These are phyloP conservation scores for Hedya salicella DNA, from an alignment of 2,888 invertebrate genomes.

Conservation along the genomic window DNA sequence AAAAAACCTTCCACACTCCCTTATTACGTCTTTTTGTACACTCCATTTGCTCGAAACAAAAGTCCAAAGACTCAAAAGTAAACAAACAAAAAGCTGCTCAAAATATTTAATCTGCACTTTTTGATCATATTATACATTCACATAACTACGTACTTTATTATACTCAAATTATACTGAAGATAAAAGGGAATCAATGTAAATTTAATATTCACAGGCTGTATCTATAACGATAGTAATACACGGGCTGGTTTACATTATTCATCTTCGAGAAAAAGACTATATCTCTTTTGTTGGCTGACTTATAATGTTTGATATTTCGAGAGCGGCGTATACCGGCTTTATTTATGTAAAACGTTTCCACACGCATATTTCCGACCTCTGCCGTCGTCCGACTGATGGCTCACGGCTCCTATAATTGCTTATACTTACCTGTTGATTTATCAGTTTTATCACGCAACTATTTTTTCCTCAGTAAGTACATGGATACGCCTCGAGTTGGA, in stretches of 20 bases:
- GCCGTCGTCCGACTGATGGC: slow-evolving; percentile 3
- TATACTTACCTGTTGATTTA: slow-evolving; percentile 19
- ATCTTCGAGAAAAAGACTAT: slow-evolving; percentile 6
- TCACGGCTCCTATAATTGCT: slow-evolving; percentile 13
- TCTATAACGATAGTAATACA: background rate
- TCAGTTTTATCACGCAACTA: background rate
- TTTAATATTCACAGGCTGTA: background rate
- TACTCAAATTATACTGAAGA: no score
- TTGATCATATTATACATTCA: no score
- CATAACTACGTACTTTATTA: no score
- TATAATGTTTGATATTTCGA: slow-evolving; percentile 13
- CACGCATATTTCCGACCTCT: slow-evolving; percentile 8
- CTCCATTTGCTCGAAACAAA: no score
- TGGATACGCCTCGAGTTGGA: background rate
- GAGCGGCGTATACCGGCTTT: background rate
- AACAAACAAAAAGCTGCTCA: no score
- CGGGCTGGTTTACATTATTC: slow-evolving; percentile 17
- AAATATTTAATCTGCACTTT: no score
- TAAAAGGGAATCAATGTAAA: no score
- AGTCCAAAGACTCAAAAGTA: no score
- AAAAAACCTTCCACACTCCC: no score
- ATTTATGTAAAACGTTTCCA: slow-evolving; percentile 17
- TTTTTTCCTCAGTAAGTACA: background rate
- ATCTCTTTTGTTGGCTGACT: background rate
- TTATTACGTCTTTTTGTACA: no score